Evolutionary conservation across 2,113 vertebrate genomes (phyloP).

Genomic region (Aphelocoma coerulescens): DNA sequence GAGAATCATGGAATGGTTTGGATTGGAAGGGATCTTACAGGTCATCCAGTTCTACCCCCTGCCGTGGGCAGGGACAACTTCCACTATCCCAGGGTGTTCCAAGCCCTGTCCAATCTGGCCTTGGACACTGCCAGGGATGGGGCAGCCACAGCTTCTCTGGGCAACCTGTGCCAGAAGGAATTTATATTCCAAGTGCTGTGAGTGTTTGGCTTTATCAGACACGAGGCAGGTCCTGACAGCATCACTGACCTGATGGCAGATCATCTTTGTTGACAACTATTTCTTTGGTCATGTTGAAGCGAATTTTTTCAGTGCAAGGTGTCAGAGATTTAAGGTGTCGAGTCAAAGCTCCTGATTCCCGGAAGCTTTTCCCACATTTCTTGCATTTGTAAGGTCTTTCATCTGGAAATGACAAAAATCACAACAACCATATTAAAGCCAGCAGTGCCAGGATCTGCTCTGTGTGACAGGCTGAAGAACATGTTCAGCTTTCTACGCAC

Average conservation of each 20-base stretch:
- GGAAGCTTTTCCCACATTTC: constrained; percentile 94
- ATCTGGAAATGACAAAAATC: constrained; percentile 64
- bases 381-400: constrained; percentile 94
- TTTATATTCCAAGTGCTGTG: not conserved
- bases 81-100: not conserved
- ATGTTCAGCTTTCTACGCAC: not conserved
- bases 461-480: not conserved
- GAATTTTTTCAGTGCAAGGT: constrained; percentile 94
- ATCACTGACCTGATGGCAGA: constrained; percentile 76
- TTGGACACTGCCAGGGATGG: not conserved
- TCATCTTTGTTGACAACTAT: constrained; percentile 84
- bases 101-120: not conserved
- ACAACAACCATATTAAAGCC: not conserved
- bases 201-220: not conserved
- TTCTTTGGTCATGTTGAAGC: constrained; percentile 88
- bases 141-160: not conserved
- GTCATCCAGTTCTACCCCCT: not conserved
- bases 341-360: constrained; percentile 94
- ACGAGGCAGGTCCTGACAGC: not conserved
- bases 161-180: not conserved
- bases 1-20: not conserved
- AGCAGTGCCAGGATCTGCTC: not conserved
- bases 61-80: not conserved
- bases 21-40: not conserved
- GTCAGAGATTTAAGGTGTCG: constrained; percentile 94